Base-by-base conservation (phyloP, 2,888 invertebrate species). In the Caenorhabditis sp. region DNA sequence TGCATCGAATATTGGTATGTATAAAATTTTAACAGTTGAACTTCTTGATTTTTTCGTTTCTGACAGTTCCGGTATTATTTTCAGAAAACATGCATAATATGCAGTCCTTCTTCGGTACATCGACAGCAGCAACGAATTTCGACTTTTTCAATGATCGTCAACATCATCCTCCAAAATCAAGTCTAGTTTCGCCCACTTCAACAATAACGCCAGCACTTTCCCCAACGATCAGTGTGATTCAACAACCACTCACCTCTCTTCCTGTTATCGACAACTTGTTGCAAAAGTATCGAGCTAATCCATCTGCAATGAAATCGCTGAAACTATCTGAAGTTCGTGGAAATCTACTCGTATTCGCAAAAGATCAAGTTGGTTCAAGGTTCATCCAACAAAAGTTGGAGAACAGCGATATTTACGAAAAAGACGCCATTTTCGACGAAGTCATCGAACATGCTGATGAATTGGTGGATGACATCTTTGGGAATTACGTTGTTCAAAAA, bases 371-470 rank as follows among this genome's bases (percentile, higher is more conserved):
- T 89, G 99, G 97, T 59, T 81, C 14, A 78, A 93, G 97, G 81
- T 99, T 99, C 89, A 99, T 99, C 85, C 99, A 99, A 89, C 97
- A 99, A 89, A 99, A 99, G 90, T 90, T 99, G 87, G 97, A 99
- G 90, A 92, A 96, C 77, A 97, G 97, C 43, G 94, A 95, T 38
- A 93, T 93, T 66, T 92, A 93, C 80, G 99, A 99, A 89, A 99
- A 97, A 89, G 95, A 95, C 89, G 92, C 97, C 92, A 96, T 99
- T 49, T 99, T 99, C 90, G 94, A 93, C 88, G 99, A 99, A 91
- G 97, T 99, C 77, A 92, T 97, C 52, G 93, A 93, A 50, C 93
- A 95, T 63, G 95, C 96, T 43, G 95, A 95, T 89, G 94, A 93
- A 88, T 92, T 99, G 77, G 99, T 99, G 97, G 97, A 97, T 14